Percentiles rank a stretch among this genome's conserved stretches.
These are phyloP conservation scores for Matsumurasca onukii DNA, from an alignment of 1,140 invertebrate genomes.

Conservation along the genomic window DNA sequence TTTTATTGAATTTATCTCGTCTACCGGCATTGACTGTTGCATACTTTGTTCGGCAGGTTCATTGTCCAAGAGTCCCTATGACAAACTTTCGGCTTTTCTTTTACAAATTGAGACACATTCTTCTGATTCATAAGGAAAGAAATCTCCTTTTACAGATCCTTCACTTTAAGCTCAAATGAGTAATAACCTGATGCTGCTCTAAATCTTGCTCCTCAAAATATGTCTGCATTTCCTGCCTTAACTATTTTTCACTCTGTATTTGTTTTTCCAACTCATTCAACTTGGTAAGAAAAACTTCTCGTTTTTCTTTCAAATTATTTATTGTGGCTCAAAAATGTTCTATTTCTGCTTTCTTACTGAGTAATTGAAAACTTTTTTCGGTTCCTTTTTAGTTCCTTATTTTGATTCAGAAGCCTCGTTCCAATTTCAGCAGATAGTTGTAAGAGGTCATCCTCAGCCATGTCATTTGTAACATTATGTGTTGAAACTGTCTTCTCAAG, in stretches of 20 bases:
- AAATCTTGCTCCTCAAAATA: background rate
- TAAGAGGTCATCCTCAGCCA: background rate
- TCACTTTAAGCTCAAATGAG: background rate
- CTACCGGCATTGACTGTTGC: background rate
- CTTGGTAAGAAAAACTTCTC: background rate
- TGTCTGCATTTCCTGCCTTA: background rate
- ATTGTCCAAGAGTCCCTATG: background rate
- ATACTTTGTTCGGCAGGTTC: background rate
- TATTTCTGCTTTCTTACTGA: background rate
- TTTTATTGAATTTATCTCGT: background rate
- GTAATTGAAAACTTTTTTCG: background rate
- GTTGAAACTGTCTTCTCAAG: background rate
- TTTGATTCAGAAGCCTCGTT: background rate
- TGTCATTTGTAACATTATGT: background rate
- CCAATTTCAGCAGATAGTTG: background rate
- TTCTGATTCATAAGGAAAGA: background rate
- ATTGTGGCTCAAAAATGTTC: background rate
- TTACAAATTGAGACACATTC: background rate
- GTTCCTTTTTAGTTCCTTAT: background rate
- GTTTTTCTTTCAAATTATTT: background rate
- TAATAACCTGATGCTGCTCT: background rate
- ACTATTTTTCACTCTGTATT: background rate
- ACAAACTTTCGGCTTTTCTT: background rate
- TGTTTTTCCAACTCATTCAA: background rate
- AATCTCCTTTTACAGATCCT: background rate